Percentiles rank a stretch among this genome's conserved stretches.
Conservation (phyloP, 2,797 vertebrate genomes). For the Tiaroga cobitis region DNA sequence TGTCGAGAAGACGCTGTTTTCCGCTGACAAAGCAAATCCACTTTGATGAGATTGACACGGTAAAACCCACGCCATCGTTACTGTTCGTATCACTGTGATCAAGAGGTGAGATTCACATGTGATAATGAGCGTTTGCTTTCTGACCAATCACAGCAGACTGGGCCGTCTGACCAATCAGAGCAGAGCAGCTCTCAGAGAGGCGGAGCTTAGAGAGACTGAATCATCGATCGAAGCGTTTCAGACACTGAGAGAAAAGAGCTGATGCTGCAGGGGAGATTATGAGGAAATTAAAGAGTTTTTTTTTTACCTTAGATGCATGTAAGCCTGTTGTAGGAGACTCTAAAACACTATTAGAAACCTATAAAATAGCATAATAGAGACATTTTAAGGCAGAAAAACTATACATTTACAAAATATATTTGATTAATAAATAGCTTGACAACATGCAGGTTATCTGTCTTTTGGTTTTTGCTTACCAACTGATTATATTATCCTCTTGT, state of each 20-base stretch:
- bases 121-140: background rate
- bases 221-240: background rate
- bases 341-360: too few species aligned
- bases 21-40: background rate
- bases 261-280: too few species aligned
- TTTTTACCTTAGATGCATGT: rapidly evolving
- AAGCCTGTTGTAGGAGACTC: too few species aligned
- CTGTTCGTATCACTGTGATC: background rate
- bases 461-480: too few species aligned
- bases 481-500: background rate
- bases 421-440: background rate
- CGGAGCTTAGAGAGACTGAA: too few species aligned
- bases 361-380: too few species aligned
- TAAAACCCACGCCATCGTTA: background rate
- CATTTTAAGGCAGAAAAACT: background rate
- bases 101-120: background rate
- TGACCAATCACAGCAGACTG: background rate
- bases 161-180: background rate
- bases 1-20: background rate
- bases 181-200: background rate
- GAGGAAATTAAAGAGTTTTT: rapidly evolving
- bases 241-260: background rate
- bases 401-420: too few species aligned
- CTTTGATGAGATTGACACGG: background rate
- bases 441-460: background rate